Evolutionary conservation across 2,797 vertebrate genomes (phyloP).

Genomic region (Clamator glandarius): DNA sequence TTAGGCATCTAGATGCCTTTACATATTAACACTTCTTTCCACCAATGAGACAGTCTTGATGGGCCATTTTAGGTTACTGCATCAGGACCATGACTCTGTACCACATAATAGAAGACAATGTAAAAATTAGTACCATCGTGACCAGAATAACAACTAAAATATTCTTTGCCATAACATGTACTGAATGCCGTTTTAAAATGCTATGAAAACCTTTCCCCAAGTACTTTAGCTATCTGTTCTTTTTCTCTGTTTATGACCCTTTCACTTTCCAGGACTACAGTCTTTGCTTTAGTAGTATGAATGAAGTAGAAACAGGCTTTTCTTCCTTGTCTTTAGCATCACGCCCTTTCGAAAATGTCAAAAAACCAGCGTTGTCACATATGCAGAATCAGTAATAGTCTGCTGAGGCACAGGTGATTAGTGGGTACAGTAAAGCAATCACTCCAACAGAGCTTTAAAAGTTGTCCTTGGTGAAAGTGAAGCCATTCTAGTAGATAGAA

Average conservation of each 20-base stretch:
- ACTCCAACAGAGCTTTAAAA: background rate
- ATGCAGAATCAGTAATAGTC: background rate
- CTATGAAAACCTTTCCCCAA: background rate
- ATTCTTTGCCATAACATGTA: background rate
- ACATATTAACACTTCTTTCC: background rate
- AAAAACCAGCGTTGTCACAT: background rate
- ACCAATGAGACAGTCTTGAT: background rate
- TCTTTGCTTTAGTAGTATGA: background rate
- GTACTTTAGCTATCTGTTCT: background rate
- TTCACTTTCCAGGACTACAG: background rate
- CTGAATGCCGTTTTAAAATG: background rate
- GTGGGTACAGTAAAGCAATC: background rate
- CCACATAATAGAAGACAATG: background rate
- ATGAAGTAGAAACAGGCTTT: background rate
- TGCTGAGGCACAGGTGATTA: background rate
- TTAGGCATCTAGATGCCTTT: background rate
- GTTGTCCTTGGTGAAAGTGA: background rate
- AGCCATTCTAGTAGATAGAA: background rate
- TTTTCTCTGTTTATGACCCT: background rate
- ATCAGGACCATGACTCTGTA: background rate
- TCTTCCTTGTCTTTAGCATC: background rate
- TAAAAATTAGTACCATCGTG: background rate
- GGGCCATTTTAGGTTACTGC: background rate
- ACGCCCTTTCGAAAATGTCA: background rate
- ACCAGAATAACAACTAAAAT: background rate